Conservation (phyloP, 2,797 vertebrate genomes). For the Antrozous pallidus region DNA sequence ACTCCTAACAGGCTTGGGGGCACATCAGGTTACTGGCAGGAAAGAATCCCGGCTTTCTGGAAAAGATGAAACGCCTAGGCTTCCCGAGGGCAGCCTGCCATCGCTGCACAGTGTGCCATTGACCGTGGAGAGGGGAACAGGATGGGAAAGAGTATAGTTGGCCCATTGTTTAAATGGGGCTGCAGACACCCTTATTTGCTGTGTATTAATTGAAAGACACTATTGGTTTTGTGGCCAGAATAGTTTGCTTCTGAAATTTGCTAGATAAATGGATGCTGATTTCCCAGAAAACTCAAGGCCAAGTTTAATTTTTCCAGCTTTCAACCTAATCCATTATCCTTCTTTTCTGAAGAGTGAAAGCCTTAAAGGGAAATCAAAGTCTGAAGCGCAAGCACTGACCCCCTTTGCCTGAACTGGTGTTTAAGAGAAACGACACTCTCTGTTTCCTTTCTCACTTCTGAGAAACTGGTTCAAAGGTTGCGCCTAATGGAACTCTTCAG, state of each 20-base stretch:
- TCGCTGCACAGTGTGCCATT: conserved; percentile 54
- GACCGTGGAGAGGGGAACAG: neutral
- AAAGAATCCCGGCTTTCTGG: conserved; percentile 55
- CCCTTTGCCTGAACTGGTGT: conserved; percentile 9
- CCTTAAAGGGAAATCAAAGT: conserved; percentile 69
- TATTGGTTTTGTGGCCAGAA: conserved; percentile 49
- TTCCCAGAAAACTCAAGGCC: conserved; percentile 66
- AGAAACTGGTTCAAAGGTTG: conserved; percentile 65
- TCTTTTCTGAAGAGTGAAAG: conserved; percentile 60
- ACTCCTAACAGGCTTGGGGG: neutral
- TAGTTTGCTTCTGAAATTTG: conserved; percentile 61
- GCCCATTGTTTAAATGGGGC: conserved; percentile 42
- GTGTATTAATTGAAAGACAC: conserved; percentile 62
- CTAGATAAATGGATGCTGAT: conserved; percentile 20
- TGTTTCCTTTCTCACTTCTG: conserved; percentile 1
- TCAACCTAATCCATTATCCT: conserved; percentile 52
- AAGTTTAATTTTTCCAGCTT: conserved; percentile 62
- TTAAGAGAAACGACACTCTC: neutral
- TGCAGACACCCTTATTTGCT: conserved; percentile 35
- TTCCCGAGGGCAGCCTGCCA: conserved; percentile 62
- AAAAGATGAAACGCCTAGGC: conserved; percentile 49
- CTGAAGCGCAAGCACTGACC: conserved; percentile 34
- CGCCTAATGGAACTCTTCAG: conserved; percentile 49
- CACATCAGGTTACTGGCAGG: conserved; percentile 58
- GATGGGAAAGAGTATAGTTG: conserved; percentile 50